Evolutionary conservation across 2,888 invertebrate species (phyloP).

Genomic region (Perizoma flavofasciatum): DNA sequence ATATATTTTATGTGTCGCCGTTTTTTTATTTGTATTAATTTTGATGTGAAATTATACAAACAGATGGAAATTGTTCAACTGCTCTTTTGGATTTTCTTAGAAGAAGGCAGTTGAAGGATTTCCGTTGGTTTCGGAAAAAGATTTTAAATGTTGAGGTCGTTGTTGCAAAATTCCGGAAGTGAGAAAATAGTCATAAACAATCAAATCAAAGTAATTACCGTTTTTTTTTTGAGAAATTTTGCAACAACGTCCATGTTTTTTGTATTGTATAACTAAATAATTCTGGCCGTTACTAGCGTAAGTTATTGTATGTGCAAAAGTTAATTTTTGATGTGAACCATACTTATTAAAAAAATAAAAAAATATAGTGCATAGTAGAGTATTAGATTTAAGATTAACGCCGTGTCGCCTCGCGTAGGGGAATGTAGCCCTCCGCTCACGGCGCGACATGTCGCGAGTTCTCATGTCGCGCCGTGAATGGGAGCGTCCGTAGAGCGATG

Average conservation of each 20-base stretch:
- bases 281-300: constrained; percentile 55
- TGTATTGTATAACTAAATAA: constrained; percentile 29
- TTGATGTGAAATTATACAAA: constrained; percentile 32
- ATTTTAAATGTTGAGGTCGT: constrained; percentile 12
- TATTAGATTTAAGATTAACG: constrained; percentile 40
- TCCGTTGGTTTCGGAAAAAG: constrained; percentile 3
- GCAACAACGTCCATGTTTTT: constrained; percentile 23
- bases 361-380: constrained; percentile 39
- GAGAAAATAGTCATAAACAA: not conserved
- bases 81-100: not conserved
- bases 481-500: constrained; percentile 21
- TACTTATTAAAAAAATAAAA: constrained; percentile 49
- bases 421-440: constrained; percentile 9
- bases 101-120: constrained; percentile 6
- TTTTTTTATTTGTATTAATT: constrained; percentile 39
- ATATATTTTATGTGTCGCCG: constrained; percentile 40
- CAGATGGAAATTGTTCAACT: too few species aligned
- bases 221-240: constrained; percentile 13
- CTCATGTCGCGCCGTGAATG: not conserved
- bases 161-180: constrained; percentile 18
- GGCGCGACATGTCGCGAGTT: constrained; percentile 5
- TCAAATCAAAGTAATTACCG: not conserved
- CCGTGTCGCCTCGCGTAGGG: constrained; percentile 34
- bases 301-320: constrained; percentile 57
- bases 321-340: constrained; percentile 63